Base-by-base conservation (phyloP, 2,888 invertebrate species). In the Callyntrura sp. region DNA sequence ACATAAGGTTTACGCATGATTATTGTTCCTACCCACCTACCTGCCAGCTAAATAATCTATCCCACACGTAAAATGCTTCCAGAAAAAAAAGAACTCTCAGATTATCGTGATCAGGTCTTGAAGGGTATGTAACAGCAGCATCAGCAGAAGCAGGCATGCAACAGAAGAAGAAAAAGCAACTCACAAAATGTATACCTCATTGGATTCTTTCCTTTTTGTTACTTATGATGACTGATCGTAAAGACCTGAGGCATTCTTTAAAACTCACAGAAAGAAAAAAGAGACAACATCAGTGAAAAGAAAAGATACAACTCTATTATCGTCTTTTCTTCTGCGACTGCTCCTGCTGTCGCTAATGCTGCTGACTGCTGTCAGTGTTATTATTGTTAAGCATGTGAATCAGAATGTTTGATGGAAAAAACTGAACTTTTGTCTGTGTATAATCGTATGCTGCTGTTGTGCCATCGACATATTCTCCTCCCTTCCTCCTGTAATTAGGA, bases 301-400 rank as follows among this genome's bases (percentile, higher is more conserved):
- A 86, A 85, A 78, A 89, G 89, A 79, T 89, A 89, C 89, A 89
- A 89, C 89, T 89, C 89, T 89, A 89, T 89, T 89, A 89, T 76
- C 70, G 57, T 68, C 88, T 60, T 82, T 84, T 76, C 83, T 88
- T 84, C 51, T 70, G 78, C 79, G 17, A 79, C 35, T 79, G 78
- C 86, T 86, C 51, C 82, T 83, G 86, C 62, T 85, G 45, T 48
- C 79, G 62, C 51, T 51, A 14, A 51, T 35, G 35, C 35, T 35
- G 35, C 79, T 79, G 60, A 76, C 85, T 82, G 68, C 48, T 83
- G 51, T 65, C 48, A 60, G 12, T 60, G 60, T 60, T 60, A 8
- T 48, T 85, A 73, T 48, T 73, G 48, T 73, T 70, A n/a, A 76
- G 25, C 25, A 51, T 78, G 65, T 86, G 85, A 86, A 86, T 78